phyloP scores from a whole-genome alignment of 2,888 invertebrate species.

The Cantharis rustica region DNA sequence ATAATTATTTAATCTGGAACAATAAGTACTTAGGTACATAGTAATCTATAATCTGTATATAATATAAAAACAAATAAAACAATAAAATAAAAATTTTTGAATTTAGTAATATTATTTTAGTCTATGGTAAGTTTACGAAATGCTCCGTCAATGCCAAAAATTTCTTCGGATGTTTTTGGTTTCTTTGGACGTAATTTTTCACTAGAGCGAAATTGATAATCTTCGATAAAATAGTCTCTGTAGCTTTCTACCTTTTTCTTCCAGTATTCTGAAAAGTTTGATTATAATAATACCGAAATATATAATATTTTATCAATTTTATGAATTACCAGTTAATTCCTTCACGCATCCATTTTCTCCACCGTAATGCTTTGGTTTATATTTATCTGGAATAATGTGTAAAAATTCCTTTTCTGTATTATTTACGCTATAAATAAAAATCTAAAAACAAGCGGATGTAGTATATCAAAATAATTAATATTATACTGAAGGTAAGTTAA shows the following conservation, averaged over 20 bases:
- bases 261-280: conserved; percentile 49
- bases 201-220: conserved; percentile 56
- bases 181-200: conserved; percentile 60
- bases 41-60: no score
- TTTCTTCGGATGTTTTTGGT: conserved; percentile 59
- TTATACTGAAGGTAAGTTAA: neutral
- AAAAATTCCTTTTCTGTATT: neutral
- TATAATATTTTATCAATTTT: neutral
- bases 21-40: neutral
- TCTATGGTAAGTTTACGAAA: conserved; percentile 60
- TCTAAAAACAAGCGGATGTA: neutral
- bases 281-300: neutral
- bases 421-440: neutral
- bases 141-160: conserved; percentile 62
- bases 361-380: neutral
- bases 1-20: neutral
- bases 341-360: neutral
- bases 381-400: neutral
- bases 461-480: no score
- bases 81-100: neutral
- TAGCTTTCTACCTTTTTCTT: conserved; percentile 58
- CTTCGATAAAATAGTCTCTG: conserved; percentile 60
- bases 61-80: no score
- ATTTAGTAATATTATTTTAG: conserved; percentile 38
- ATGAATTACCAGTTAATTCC: neutral